phyloP scores from a whole-genome alignment of 35 echinoderm and acorn worm genomes.

The Apostichopus parvimensis region DNA sequence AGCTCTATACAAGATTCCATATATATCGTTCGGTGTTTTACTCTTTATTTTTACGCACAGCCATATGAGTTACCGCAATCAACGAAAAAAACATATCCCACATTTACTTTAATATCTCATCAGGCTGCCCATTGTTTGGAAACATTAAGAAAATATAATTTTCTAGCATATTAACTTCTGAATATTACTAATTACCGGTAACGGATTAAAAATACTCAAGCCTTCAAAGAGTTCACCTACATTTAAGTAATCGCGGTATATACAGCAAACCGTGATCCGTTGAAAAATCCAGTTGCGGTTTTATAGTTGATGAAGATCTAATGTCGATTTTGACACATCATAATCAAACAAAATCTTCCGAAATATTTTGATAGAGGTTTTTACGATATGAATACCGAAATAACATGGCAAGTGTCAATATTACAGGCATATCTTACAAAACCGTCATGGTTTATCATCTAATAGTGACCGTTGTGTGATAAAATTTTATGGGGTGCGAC shows the following conservation, averaged over 20 bases:
- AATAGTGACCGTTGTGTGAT: neutral
- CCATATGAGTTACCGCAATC: too few species aligned
- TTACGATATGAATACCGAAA: neutral
- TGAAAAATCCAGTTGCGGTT: neutral
- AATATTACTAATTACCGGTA: too few species aligned
- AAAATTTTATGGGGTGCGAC: conserved; percentile 7
- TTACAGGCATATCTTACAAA: conserved; percentile 1
- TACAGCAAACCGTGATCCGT: neutral
- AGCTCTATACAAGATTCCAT: too few species aligned
- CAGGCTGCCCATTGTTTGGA: too few species aligned
- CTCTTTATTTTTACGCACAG: too few species aligned
- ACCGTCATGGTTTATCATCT: neutral
- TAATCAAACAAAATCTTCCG: conserved; percentile 6
- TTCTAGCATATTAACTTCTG: too few species aligned
- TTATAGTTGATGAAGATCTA: neutral
- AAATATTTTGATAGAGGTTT: conserved; percentile 10
- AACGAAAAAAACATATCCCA: too few species aligned
- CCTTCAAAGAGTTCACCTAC: too few species aligned
- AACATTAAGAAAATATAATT: too few species aligned
- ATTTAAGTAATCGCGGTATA: neutral
- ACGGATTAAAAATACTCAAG: too few species aligned
- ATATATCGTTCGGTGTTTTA: too few species aligned
- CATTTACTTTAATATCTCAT: too few species aligned
- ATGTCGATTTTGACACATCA: neutral
- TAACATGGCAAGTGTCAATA: neutral